A percentile compares a stretch with the other conserved stretches of the same genome.
phyloP scores from a whole-genome alignment of 92 coral and sea anemone species.

The Ricordea florida region DNA sequence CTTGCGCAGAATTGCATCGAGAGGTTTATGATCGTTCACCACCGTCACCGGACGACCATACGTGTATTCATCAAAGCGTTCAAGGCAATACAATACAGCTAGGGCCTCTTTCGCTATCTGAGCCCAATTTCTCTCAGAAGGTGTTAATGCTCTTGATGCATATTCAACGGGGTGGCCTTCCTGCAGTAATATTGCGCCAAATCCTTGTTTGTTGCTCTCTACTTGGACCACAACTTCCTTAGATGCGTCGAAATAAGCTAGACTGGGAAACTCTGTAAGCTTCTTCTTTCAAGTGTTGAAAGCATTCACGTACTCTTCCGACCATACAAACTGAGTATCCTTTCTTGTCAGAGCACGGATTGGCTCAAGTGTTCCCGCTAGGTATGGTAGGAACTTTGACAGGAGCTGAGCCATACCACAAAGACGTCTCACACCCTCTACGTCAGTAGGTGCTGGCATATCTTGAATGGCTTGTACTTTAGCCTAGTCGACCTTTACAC shows the following conservation, averaged over 20 bases:
- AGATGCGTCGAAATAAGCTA: conserved; percentile 30
- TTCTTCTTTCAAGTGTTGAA: conserved; percentile 1
- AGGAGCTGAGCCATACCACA: conserved; percentile 65
- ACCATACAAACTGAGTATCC: conserved; percentile 33
- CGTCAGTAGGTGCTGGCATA: not conserved
- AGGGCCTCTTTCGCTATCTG: conserved; percentile 59
- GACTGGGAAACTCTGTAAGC: not conserved
- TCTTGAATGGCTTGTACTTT: too few relatives aligned
- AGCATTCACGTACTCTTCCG: conserved; percentile 16
- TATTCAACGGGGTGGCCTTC: conserved; percentile 50
- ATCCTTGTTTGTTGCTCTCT: conserved; percentile 54
- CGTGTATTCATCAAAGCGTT: conserved; percentile 56
- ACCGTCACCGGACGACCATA: conserved; percentile 31
- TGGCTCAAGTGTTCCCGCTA: conserved; percentile 39
- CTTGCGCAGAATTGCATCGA: conserved; percentile 33
- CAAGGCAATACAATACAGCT: conserved; percentile 47
- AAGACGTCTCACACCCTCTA: conserved; percentile 18
- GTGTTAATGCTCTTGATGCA: conserved; percentile 30
- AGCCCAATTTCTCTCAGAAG: too few relatives aligned
- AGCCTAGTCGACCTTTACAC: too few relatives aligned
- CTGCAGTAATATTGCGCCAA: conserved; percentile 49
- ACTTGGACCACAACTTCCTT: too few relatives aligned
- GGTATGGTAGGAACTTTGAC: conserved; percentile 44
- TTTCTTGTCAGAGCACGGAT: conserved; percentile 50
- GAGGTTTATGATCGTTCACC: conserved; percentile 48